phyloP scores from a whole-genome alignment of 2,797 vertebrate species.

The Danio aesculapii region DNA sequence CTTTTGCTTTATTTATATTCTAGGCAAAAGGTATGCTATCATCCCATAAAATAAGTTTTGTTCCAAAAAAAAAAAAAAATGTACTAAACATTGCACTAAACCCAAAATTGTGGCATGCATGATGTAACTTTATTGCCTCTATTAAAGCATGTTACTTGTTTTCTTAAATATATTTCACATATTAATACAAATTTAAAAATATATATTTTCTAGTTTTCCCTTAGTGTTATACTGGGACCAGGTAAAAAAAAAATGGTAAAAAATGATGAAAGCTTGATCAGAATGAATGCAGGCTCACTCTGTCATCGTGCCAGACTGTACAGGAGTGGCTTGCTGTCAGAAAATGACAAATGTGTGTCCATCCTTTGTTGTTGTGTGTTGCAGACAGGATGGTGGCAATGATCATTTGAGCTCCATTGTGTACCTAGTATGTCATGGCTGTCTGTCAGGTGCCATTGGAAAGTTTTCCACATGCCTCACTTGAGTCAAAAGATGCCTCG shows the following conservation, averaged over 20 bases:
- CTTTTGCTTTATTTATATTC: too few species aligned
- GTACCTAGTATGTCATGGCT: slow-evolving; percentile 48
- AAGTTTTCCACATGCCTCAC: slow-evolving; percentile 56
- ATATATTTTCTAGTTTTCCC: background rate
- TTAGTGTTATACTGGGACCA: background rate
- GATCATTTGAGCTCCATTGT: slow-evolving; percentile 58
- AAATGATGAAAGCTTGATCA: slow-evolving; percentile 37
- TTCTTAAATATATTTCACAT: background rate
- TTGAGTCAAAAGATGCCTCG: slow-evolving; percentile 26
- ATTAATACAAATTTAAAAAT: too few species aligned
- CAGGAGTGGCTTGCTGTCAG: slow-evolving; percentile 70
- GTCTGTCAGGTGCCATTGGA: slow-evolving; percentile 44
- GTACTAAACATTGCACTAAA: background rate
- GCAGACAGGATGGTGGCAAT: slow-evolving; percentile 47
- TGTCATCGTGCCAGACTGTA: slow-evolving; percentile 54
- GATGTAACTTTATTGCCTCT: background rate
- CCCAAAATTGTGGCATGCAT: background rate
- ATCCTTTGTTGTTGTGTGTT: slow-evolving; percentile 74
- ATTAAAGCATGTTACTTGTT: background rate
- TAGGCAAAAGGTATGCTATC: background rate
- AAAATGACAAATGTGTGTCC: slow-evolving; percentile 74
- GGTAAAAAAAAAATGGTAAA: background rate
- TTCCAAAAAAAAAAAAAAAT: background rate
- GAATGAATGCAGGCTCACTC: slow-evolving; percentile 63
- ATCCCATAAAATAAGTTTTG: background rate